These are phyloP conservation scores for Theodoxus fluviatilis DNA, from an alignment of 2,888 invertebrate genomes.

Conservation along the genomic window DNA sequence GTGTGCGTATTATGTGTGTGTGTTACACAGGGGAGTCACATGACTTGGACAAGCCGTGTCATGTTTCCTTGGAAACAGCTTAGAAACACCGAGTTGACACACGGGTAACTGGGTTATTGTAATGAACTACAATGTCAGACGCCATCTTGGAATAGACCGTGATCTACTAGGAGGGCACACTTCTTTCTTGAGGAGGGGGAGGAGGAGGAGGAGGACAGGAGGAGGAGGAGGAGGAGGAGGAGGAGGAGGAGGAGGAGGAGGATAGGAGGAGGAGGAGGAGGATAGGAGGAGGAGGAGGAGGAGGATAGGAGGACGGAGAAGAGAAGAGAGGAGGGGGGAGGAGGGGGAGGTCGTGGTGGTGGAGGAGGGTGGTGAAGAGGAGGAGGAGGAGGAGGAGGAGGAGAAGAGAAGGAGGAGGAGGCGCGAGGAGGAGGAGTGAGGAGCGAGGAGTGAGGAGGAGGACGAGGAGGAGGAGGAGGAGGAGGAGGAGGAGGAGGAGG, in stretches of 20 bases:
- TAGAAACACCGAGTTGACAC: too few species aligned
- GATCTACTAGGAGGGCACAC: too few species aligned
- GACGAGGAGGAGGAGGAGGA: neutral
- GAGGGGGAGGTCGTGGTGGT: neutral
- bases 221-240: slow-evolving; percentile 3
- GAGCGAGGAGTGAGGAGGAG: neutral
- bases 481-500: neutral
- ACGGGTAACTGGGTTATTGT: too few species aligned
- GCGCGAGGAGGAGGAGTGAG: neutral
- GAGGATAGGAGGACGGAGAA: neutral
- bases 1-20: too few species aligned
- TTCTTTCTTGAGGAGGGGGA: too few species aligned
- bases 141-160: too few species aligned
- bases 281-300: neutral
- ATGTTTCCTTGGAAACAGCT: too few species aligned
- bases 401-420: neutral
- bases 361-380: neutral
- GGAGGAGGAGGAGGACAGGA: neutral
- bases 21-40: too few species aligned
- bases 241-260: neutral
- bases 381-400: neutral
- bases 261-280: neutral
- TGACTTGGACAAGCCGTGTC: too few species aligned
- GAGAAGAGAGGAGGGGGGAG: neutral
- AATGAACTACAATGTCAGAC: too few species aligned